Base-by-base conservation (phyloP, 2,888 invertebrate species). In the Ephialtes manifestator region DNA sequence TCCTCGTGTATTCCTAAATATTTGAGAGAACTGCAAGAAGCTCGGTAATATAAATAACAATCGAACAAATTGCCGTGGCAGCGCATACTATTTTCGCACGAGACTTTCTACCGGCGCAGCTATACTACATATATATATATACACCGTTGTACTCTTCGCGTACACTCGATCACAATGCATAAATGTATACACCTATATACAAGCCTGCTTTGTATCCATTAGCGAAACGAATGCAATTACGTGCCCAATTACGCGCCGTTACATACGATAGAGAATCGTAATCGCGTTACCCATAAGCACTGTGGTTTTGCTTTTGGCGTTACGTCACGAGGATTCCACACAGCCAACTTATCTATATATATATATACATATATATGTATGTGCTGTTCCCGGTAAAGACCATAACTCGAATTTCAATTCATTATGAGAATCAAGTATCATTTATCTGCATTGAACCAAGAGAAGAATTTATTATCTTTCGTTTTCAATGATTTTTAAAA, bases 231-330 rank as follows among this genome's bases (percentile, higher is more conserved):
- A 85, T 67, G 75, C 78, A 85, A 85, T 85, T 82, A 82, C 78
- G 74, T 53, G 58, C 39, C 75, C 82, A 85, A 85, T 85, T 85
- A 85, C 85, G 70, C 74, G 58, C 65, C 48, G 81, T 85, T 85
- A 82, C 75, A 82, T 75, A 75, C 70, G 55, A 79, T 75, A 71
- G 68, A 51, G 65, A 81, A 82, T 79, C 78, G 82, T 85, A 75
- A 82, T 82, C 87, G 83, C 87, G 78, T 85, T 86, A 70, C 65
- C 58, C 80, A 85, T 87, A 84, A 87, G 60, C n/a, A 10, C 39
- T 8, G 43, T 15, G 35, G 28, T 67, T 55, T 51, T 39, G 70
- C 31, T 74, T 70, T 74, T 35, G 72, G 46, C 53, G 63, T 81
- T 81, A 46, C 74, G 68, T 78, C 63, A 74, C 53, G 51, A 55